Base-by-base conservation (phyloP, 2,797 vertebrate species). In the Periparus ater region DNA sequence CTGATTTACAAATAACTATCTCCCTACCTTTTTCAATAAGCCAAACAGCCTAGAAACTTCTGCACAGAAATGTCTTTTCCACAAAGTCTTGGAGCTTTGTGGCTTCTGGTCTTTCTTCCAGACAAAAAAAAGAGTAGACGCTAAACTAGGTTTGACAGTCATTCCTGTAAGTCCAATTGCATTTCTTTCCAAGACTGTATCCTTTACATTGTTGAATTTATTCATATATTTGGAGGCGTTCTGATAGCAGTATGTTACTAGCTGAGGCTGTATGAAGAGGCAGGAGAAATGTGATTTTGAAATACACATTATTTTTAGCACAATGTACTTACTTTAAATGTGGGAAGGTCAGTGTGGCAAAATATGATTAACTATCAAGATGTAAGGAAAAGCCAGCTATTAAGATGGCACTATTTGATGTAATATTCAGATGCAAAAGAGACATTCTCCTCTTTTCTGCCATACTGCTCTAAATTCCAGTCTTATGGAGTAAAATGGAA, bases 401-500 rank as follows among this genome's bases (percentile, higher is more conserved):
- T 55, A 29, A 55, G 22, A 72, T 58, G 18, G 34, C 3, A 38
- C 13, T 38, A 42, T 23, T 66, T 82, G 34, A 75, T 51, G 14
- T 12, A 72, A 84, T 17, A 66, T 23, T 67, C 58, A 84, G 47
- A 82, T 55, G 36, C 11, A 74, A 82, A 61, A 85, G 40, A 62
- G 25, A 60, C 8, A 91, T 70, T 10, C 4, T 77, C 9, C 34
- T 84, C 30, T 81, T 81, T 88, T 47, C 60, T 44, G 20, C 18
- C n/a, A 55, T 8, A 40, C 11, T 47, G 18, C 30, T 73, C 44
- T 8, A 92, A 94, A 88, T 92, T n/a, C 8, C 58, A 75, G 13
- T 51, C 25, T 55, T 73, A 54, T 0, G 0, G 8, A 62, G 18
- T 42, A 85, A 82, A 92, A 70, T 0, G 0, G 0, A 70, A 75